Evolutionary conservation across 2,888 invertebrate species (phyloP).

Genomic region (Pyrocoelia pectoralis): DNA sequence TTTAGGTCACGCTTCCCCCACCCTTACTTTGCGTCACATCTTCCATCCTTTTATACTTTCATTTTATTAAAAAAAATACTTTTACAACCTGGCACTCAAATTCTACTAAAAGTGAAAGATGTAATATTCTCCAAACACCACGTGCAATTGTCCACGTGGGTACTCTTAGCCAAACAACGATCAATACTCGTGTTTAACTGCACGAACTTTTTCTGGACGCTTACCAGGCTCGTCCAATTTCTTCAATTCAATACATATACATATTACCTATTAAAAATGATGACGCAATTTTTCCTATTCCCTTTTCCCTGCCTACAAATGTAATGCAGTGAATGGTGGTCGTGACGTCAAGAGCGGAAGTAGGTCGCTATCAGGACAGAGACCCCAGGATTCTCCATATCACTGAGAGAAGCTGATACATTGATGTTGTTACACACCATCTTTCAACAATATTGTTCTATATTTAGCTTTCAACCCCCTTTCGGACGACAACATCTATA

Average conservation of each 20-base stretch:
- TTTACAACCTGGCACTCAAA: neutral
- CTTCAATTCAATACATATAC: neutral
- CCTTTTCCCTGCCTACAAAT: slow-evolving; percentile 4
- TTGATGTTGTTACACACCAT: slow-evolving; percentile 17
- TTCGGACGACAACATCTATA: slow-evolving; percentile 16
- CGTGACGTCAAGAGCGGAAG: slow-evolving; percentile 42
- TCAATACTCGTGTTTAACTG: slow-evolving; percentile 19
- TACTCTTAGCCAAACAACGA: slow-evolving; percentile 14
- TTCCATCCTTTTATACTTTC: neutral
- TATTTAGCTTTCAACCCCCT: slow-evolving; percentile 18
- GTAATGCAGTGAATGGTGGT: slow-evolving; percentile 36
- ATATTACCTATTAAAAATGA: slow-evolving; percentile 10
- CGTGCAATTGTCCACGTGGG: slow-evolving; percentile 31
- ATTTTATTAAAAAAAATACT: neutral
- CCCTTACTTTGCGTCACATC: neutral
- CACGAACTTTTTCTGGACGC: neutral
- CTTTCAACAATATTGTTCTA: slow-evolving; percentile 18
- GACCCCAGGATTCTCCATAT: slow-evolving; percentile 40
- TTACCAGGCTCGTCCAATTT: too few relatives aligned
- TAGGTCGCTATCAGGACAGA: slow-evolving; percentile 43
- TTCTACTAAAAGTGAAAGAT: slow-evolving; percentile 10
- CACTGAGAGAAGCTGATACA: slow-evolving; percentile 24
- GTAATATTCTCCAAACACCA: slow-evolving; percentile 28
- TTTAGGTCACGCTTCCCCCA: slow-evolving; percentile 18
- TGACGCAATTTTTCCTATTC: slow-evolving; percentile 25